A percentile compares a stretch with the other conserved stretches of the same genome.
Conservation (phyloP, 2,888 invertebrate species). For the Crepidodera aurea region DNA sequence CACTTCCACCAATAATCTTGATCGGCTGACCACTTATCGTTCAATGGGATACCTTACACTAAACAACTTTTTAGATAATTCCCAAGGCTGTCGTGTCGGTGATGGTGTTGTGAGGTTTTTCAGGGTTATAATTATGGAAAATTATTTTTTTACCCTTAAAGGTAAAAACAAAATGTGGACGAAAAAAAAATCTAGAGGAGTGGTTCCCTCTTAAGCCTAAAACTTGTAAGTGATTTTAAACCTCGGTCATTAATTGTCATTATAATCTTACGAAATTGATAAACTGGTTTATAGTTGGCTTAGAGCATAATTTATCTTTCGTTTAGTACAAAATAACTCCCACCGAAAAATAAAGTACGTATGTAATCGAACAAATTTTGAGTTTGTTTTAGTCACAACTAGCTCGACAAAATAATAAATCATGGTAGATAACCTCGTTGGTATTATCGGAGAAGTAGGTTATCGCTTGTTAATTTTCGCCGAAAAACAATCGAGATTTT, state of each 20-base stretch:
- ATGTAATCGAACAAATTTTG: background rate
- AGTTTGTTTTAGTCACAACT: background rate
- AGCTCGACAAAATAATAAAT: slow-evolving; percentile 7
- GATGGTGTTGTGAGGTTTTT: too few relatives aligned
- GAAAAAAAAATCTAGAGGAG: too few relatives aligned
- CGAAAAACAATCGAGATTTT: slow-evolving; percentile 1
- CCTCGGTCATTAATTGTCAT: slow-evolving; percentile 11
- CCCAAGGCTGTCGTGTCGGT: too few relatives aligned
- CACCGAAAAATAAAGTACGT: background rate
- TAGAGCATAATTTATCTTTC: background rate
- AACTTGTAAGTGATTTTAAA: background rate
- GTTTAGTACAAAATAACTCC: background rate
- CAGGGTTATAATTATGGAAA: too few relatives aligned
- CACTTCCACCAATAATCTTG: too few relatives aligned
- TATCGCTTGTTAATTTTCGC: slow-evolving; percentile 5
- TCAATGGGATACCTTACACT: too few relatives aligned
- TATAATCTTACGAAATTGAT: slow-evolving; percentile 14
- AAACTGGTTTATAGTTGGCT: background rate
- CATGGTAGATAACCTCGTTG: slow-evolving; percentile 3
- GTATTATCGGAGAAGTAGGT: slow-evolving; percentile 7
- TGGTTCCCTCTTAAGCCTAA: too few relatives aligned
- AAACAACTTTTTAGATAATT: too few relatives aligned
- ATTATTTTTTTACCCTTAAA: too few relatives aligned
- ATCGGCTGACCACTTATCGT: too few relatives aligned
- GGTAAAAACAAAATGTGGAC: too few relatives aligned